phyloP scores from a whole-genome alignment of 2,888 invertebrate genomes.

The Eupithecia subumbrata region DNA sequence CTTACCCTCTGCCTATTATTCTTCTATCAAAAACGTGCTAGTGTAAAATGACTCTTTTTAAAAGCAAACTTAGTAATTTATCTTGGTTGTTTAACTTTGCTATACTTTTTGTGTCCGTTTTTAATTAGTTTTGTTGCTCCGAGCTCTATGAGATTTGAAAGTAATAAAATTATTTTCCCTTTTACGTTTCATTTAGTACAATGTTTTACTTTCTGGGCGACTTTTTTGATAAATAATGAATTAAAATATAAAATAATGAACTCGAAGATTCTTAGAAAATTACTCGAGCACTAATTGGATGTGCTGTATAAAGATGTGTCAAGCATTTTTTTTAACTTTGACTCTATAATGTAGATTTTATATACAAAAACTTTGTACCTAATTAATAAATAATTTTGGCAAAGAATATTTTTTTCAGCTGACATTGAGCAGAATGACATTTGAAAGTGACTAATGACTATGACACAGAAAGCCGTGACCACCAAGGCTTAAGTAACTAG shows the following conservation, averaged over 20 bases:
- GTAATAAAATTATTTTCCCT: constrained; percentile 58
- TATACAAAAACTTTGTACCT: too few species aligned
- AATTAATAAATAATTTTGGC: too few species aligned
- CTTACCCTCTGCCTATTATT: background rate
- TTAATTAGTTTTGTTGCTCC: constrained; percentile 72
- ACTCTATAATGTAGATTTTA: background rate
- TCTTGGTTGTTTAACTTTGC: constrained; percentile 65
- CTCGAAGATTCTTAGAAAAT: background rate
- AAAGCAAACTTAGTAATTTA: constrained; percentile 72
- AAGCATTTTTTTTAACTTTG: too few species aligned
- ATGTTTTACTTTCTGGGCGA: constrained; percentile 22
- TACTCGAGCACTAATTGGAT: background rate
- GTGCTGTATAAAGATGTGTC: background rate
- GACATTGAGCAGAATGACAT: too few species aligned
- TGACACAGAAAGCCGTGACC: too few species aligned
- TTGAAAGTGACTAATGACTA: too few species aligned
- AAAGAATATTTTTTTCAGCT: too few species aligned
- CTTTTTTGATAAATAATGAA: constrained; percentile 14
- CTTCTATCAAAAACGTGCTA: background rate
- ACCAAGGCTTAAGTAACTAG: background rate
- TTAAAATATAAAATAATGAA: background rate
- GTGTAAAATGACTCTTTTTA: constrained; percentile 51
- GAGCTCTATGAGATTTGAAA: constrained; percentile 62
- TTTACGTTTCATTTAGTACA: constrained; percentile 29
- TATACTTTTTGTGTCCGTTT: constrained; percentile 60